Conservation (phyloP, 2,888 invertebrate genomes). For the Tachina fera region DNA sequence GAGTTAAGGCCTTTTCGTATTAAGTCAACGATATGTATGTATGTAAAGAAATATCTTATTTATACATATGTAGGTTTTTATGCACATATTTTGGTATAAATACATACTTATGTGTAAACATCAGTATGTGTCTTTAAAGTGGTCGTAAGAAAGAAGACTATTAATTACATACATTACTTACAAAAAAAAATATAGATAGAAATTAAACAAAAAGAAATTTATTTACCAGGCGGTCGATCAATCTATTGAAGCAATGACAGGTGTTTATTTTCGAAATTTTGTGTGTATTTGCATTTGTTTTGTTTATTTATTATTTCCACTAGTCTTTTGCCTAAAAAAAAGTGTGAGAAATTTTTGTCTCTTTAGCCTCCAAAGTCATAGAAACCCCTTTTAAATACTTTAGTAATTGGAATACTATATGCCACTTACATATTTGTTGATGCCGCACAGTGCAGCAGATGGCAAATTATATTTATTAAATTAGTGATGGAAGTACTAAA, state of each 20-base stretch:
- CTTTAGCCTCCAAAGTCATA: background rate
- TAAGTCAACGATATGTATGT: background rate
- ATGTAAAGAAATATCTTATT: background rate
- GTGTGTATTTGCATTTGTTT: background rate
- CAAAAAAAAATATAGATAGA: background rate
- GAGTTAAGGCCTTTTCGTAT: too few relatives aligned
- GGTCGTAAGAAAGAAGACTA: background rate
- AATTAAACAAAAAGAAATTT: constrained; percentile 18
- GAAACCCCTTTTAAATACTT: background rate
- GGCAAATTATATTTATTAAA: too few relatives aligned
- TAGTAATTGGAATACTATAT: background rate
- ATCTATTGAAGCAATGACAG: background rate
- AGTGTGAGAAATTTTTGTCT: background rate
- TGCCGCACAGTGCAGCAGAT: background rate
- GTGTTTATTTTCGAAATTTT: constrained; percentile 3
- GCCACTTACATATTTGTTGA: background rate
- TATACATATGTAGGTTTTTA: background rate
- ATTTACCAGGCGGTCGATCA: background rate
- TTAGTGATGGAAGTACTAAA: too few relatives aligned
- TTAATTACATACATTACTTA: background rate
- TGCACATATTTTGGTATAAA: too few relatives aligned
- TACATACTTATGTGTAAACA: background rate
- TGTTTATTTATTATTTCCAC: background rate
- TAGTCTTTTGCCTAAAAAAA: background rate
- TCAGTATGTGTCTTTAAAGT: background rate